Conservation (phyloP, 2,888 invertebrate genomes). For the Cepaea hortensis region DNA sequence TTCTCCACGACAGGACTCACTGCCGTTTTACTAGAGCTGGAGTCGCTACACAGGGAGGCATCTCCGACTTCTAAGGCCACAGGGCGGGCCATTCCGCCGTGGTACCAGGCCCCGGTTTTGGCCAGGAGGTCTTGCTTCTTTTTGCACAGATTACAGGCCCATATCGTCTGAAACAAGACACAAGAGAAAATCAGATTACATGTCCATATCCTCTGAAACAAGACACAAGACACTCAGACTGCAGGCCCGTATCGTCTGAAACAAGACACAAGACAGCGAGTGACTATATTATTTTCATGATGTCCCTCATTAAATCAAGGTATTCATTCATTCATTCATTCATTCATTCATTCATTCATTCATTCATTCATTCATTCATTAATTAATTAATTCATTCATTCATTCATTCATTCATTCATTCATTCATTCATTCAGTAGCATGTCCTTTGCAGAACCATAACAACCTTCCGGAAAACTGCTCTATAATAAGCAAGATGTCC, state of each 20-base stretch:
- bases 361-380: too few species aligned
- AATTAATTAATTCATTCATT: too few species aligned
- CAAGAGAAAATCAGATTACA: neutral
- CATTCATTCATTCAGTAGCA: too few species aligned
- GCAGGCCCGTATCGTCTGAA: constrained; percentile 98
- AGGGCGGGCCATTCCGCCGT: constrained; percentile 80
- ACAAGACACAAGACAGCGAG: constrained; percentile 55
- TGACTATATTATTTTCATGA: too few species aligned
- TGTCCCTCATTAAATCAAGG: too few species aligned
- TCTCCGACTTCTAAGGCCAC: constrained; percentile 72
- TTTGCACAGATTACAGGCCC: constrained; percentile 98
- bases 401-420: too few species aligned
- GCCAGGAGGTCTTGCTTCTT: constrained; percentile 98
- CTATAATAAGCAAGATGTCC: too few species aligned
- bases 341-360: too few species aligned
- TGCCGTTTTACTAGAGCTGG: constrained; percentile 58
- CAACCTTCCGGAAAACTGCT: too few species aligned
- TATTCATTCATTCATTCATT: too few species aligned
- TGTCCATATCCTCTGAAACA: too few species aligned
- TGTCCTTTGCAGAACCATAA: too few species aligned
- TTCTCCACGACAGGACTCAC: constrained; percentile 72
- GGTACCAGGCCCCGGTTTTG: constrained; percentile 99
- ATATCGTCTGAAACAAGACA: constrained; percentile 87
- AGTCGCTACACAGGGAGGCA: constrained; percentile 63
- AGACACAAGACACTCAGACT: constrained; percentile 80